Evolutionary conservation across 2,797 vertebrate genomes (phyloP), one percentile per base, ranked within the genome.

Genomic region (Gambelia wislizenii): DNA sequence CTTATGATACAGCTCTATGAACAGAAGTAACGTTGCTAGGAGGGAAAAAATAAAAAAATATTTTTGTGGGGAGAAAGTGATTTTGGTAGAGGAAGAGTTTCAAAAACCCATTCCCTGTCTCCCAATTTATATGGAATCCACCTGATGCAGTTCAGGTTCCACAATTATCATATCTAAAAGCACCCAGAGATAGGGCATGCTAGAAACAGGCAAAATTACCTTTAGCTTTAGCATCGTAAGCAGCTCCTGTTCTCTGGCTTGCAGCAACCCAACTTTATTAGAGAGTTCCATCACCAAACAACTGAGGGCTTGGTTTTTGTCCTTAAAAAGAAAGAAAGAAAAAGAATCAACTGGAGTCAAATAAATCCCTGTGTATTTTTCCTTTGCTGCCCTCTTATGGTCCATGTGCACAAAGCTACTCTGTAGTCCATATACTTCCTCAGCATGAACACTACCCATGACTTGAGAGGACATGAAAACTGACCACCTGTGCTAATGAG

Each of bases 171-270:
- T 13, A 42, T 75, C n/a, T 47, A 36, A 22, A 44, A 9, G n/a
- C 13, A 87, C n/a, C 47, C 42, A 75, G 1, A 0, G 30, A 86
- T 72, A 47, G 0, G 9, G 52, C 3, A 3, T 3, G 22, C 8
- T 59, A 86, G 47, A 88, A 64, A 18, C 2, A 22, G 5, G 0
- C 9, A 39, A 78, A 54, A 85, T 95, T 97, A 98, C 98, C 98
- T 99, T 99, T 25, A 98, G 96, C 92, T 97, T 98, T 77, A 99
- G 97, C 97, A 98, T 97, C 0, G 98, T 97, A 36, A 97, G 96
- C 54, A 99, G 97, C 69, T 98, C 98, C 94, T 98, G 98, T 86
- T 98, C 98, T 33, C 97, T 97, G 0, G 97, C 98, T 93, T 98
- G 98, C 91, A 98, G 94, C 76, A 98, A 98, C 59, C 98, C 98